Evolutionary conservation across 2,888 invertebrate genomes (phyloP).

Genomic region (Melanostoma mellinum): DNA sequence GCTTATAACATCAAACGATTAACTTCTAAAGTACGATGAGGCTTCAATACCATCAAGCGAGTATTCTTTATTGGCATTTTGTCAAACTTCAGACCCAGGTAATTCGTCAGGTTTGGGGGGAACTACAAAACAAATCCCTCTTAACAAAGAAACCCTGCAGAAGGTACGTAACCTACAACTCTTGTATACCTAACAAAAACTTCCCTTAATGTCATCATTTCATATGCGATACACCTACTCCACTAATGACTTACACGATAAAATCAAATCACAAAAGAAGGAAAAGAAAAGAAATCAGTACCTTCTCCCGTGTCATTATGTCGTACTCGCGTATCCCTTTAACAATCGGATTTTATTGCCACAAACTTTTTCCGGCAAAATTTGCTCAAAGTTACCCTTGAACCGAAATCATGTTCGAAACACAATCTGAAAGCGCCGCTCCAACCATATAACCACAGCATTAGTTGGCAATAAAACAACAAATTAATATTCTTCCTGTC

Average conservation of each 20-base stretch:
- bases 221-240: background rate
- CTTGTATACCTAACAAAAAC: too few species aligned
- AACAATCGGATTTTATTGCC: constrained; percentile 31
- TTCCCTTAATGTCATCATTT: constrained; percentile 44
- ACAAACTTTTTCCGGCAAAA: constrained; percentile 30
- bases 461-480: constrained; percentile 71
- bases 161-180: too few species aligned
- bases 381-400: constrained; percentile 4
- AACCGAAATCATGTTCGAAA: constrained; percentile 40
- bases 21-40: too few species aligned
- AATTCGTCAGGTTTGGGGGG: too few species aligned
- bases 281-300: constrained; percentile 13
- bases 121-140: too few species aligned
- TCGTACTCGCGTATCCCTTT: constrained; percentile 11
- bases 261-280: constrained; percentile 19
- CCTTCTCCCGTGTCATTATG: constrained; percentile 19
- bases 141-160: too few species aligned
- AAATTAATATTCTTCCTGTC: constrained; percentile 68
- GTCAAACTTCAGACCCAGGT: too few species aligned
- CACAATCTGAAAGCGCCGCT: constrained; percentile 45
- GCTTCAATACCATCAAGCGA: too few species aligned
- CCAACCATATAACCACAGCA: constrained; percentile 61
- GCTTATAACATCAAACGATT: too few species aligned
- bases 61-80: too few species aligned
- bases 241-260: constrained; percentile 49